A percentile compares a stretch with the other conserved stretches of the same genome.
Conservation (phyloP, 2,113 vertebrate species). For the Dasyornis broadbenti region DNA sequence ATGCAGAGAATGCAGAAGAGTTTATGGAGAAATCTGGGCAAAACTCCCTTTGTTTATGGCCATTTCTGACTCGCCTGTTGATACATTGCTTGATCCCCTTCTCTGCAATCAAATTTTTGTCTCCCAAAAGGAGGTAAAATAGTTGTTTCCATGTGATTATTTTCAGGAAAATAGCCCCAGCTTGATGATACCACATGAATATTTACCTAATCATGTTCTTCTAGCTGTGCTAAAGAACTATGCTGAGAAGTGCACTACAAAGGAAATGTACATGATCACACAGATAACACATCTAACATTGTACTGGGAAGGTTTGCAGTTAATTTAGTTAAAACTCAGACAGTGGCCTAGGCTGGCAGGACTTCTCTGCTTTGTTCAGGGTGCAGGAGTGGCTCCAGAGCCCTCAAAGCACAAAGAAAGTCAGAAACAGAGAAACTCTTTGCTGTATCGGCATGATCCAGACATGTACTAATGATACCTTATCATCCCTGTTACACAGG, state of each 20-base stretch:
- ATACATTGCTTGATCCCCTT: neutral
- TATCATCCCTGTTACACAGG: rapidly evolving
- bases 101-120: neutral
- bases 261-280: neutral
- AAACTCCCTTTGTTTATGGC: neutral
- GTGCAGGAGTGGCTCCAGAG: neutral
- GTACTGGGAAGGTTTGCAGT: neutral
- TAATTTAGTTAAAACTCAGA: neutral
- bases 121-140: neutral
- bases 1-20: neutral
- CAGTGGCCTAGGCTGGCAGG: neutral
- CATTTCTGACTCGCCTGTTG: neutral
- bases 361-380: neutral
- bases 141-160: neutral
- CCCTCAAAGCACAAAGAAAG: neutral
- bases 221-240: neutral
- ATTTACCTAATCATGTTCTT: neutral
- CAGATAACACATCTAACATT: neutral
- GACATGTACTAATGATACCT: neutral
- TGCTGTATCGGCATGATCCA: neutral
- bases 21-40: neutral
- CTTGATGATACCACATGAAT: neutral
- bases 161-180: neutral
- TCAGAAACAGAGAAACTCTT: neutral
- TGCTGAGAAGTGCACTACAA: neutral